Percentiles rank a stretch among this genome's conserved stretches.
Evolutionary conservation across 2,797 vertebrate genomes (phyloP).

Genomic region (Myotis vivesi): DNA sequence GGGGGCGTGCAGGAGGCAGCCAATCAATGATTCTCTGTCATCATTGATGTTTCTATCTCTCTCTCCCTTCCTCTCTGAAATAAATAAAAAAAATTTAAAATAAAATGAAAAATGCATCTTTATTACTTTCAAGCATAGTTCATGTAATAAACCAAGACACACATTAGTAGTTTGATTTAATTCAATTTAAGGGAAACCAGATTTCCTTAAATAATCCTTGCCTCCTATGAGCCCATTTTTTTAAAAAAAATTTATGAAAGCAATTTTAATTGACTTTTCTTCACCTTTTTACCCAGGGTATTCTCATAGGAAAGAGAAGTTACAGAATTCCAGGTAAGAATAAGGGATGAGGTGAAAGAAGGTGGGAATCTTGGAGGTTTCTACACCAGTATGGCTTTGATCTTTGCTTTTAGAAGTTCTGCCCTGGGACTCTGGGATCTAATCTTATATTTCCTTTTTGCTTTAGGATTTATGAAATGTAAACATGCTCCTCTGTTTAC

Average conservation of each 20-base stretch:
- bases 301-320: conserved; percentile 54
- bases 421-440: neutral
- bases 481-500: neutral
- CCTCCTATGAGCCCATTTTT: neutral
- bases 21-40: too few species aligned
- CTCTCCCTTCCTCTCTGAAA: too few species aligned
- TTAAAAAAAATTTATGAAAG: conserved; percentile 18
- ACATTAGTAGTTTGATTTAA: neutral
- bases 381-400: neutral
- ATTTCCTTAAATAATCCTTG: neutral
- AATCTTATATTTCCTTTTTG: neutral
- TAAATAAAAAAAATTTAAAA: too few species aligned
- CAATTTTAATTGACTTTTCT: neutral
- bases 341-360: neutral
- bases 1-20: too few species aligned
- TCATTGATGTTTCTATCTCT: too few species aligned
- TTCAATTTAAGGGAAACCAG: neutral
- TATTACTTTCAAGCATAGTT: neutral
- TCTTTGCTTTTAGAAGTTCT: neutral
- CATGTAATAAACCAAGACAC: neutral
- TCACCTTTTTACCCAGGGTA: conserved; percentile 38
- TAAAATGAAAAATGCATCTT: neutral
- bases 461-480: neutral
- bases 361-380: neutral
- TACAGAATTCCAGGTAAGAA: conserved; percentile 68